phyloP scores from a whole-genome alignment of 1,140 invertebrate species.

The Aphelenchoides fujianensis region DNA sequence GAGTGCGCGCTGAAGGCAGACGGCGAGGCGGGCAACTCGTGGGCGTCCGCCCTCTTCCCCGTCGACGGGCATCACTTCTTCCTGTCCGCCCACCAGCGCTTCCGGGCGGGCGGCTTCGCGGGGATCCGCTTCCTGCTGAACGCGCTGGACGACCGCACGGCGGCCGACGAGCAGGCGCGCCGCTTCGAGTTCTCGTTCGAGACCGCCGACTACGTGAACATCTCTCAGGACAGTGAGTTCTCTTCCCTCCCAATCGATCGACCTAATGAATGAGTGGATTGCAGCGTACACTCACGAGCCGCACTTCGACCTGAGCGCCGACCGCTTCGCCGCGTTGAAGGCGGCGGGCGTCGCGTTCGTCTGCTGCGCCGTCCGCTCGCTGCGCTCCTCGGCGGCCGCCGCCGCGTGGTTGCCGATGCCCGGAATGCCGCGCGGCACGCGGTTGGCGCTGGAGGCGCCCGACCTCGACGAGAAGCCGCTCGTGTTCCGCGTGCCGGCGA shows the following conservation, averaged over 20 bases:
- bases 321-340: background rate
- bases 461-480: background rate
- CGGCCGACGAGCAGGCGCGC: background rate
- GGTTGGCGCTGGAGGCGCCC: background rate
- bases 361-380: background rate
- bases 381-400: background rate
- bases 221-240: background rate
- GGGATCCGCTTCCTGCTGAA: background rate
- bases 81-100: background rate
- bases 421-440: background rate
- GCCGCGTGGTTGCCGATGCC: background rate
- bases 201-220: background rate
- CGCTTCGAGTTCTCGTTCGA: background rate
- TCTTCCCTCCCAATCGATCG: background rate
- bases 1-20: background rate
- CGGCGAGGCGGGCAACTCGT: background rate
- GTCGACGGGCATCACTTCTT: background rate
- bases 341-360: background rate
- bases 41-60: background rate
- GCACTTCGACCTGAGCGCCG: background rate
- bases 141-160: background rate
- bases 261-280: too few species aligned
- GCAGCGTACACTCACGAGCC: background rate
- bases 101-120: background rate
- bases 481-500: background rate